phyloP scores from a whole-genome alignment of 2,113 vertebrate species.

The Aspiorhynchus laticeps region DNA sequence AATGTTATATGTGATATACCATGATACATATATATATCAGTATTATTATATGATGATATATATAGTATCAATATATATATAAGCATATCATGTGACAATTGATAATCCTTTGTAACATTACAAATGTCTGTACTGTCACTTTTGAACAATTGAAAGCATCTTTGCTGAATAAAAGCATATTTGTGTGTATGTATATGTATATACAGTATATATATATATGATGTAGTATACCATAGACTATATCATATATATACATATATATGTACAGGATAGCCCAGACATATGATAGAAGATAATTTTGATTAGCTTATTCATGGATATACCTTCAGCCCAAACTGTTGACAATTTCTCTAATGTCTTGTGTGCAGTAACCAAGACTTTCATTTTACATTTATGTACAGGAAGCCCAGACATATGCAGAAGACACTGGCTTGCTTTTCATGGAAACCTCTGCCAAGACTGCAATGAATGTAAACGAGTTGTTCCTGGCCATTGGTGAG shows the following conservation, averaged over 20 bases:
- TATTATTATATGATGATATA: no score
- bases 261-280: no score
- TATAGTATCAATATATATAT: no score
- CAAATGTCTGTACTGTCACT: background rate
- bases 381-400: constrained; percentile 47
- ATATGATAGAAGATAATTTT: no score
- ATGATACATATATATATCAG: no score
- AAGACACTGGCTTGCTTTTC: constrained; percentile 82
- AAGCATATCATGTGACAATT: no score
- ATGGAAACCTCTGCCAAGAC: constrained; percentile 87
- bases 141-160: background rate
- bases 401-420: constrained; percentile 83
- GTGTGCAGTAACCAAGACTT: background rate
- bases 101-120: background rate
- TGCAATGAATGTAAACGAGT: constrained; percentile 84
- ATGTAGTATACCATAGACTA: no score
- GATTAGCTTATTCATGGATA: no score
- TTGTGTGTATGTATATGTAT: background rate
- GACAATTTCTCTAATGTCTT: background rate
- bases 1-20: no score
- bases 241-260: no score
- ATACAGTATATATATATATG: no score
- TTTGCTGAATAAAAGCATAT: background rate
- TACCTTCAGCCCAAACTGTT: no score
- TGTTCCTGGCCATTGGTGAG: constrained; percentile 84